Evolutionary conservation across 2,113 vertebrate species (phyloP).

Genomic region (Pipra filicauda): DNA sequence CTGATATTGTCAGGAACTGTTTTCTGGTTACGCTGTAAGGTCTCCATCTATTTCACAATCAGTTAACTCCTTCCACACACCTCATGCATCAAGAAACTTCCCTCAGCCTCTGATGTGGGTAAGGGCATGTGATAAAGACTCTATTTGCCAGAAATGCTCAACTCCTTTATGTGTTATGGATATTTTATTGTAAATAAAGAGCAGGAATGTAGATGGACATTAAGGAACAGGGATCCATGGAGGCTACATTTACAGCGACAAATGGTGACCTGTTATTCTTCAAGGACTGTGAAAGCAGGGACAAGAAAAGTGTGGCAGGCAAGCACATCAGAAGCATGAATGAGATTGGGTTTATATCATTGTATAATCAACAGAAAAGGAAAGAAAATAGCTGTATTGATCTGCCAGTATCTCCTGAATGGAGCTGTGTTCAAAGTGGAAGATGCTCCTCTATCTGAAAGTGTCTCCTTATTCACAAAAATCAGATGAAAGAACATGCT

Average conservation of each 20-base stretch:
- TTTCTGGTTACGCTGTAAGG: neutral
- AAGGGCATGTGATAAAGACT: neutral
- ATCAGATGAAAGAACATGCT: neutral
- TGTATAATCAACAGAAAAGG: neutral
- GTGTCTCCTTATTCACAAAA: neutral
- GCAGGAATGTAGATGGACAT: neutral
- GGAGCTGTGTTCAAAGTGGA: neutral
- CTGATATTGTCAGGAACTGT: neutral
- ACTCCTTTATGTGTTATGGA: neutral
- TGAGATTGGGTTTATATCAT: neutral
- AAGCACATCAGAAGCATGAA: neutral
- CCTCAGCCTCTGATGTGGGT: neutral
- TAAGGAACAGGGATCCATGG: fast-evolving
- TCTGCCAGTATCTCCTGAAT: neutral
- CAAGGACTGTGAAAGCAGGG: neutral
- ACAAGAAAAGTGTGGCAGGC: neutral
- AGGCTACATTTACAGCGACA: neutral
- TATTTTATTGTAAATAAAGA: neutral
- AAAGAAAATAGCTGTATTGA: neutral
- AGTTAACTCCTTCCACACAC: neutral
- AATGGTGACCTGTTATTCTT: neutral
- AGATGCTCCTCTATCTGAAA: neutral
- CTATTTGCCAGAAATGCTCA: neutral
- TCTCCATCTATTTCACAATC: neutral
- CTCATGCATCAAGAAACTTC: neutral